phyloP scores from a whole-genome alignment of 1,140 invertebrate genomes.

The Chymomyza costata region DNA sequence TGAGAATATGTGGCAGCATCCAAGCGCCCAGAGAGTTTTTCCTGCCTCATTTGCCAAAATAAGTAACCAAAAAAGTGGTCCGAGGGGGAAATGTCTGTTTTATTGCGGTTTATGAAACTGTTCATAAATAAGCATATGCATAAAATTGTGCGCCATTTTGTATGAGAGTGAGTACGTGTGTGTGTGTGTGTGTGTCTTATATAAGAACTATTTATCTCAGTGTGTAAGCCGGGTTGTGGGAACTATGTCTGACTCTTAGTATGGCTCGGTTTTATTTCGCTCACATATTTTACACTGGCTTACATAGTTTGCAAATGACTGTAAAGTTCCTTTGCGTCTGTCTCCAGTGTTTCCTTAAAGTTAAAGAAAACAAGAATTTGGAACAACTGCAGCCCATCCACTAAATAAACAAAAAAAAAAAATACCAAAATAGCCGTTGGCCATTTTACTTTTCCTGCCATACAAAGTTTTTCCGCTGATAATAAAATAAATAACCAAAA shows the following conservation, averaged over 20 bases:
- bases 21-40: no score
- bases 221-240: constrained; percentile 3
- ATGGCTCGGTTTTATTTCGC: background rate
- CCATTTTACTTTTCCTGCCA: background rate
- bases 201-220: no score
- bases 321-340: no score
- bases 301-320: background rate
- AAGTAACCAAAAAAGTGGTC: no score
- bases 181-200: constrained; percentile 13
- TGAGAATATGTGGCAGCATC: no score
- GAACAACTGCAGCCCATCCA: background rate
- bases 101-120: constrained; percentile 62
- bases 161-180: constrained; percentile 14
- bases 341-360: no score
- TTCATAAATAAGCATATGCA: constrained; percentile 60
- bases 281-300: background rate
- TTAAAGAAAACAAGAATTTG: constrained; percentile 3
- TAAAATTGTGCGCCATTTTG: constrained; percentile 9
- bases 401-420: constrained; percentile 62
- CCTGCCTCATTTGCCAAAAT: no score
- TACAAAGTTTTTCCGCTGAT: background rate
- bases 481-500: no score
- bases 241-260: no score
- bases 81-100: constrained; percentile 55
- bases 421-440: background rate